Evolutionary conservation across 2,797 vertebrate species (phyloP).

Genomic region (Geotrypetes seraphini): DNA sequence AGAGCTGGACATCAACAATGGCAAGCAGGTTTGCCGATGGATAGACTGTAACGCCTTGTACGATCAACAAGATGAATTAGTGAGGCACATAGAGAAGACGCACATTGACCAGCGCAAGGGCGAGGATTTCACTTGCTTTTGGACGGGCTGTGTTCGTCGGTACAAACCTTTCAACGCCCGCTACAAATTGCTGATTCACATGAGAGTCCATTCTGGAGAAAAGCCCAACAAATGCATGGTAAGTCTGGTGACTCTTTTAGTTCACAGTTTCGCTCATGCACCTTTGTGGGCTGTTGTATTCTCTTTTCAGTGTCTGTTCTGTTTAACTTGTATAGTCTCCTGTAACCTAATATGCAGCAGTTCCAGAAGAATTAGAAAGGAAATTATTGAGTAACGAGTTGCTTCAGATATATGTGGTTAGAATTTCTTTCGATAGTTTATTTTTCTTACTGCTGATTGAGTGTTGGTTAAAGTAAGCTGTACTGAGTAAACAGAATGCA

Average conservation of each 20-base stretch:
- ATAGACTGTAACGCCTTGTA: slow-evolving; percentile 93
- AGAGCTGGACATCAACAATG: slow-evolving; percentile 42
- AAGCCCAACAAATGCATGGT: slow-evolving; percentile 99
- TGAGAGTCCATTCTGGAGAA: slow-evolving; percentile 97
- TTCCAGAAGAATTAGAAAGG: slow-evolving; percentile 15
- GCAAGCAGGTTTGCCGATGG: slow-evolving; percentile 89
- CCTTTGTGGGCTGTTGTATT: slow-evolving; percentile 6
- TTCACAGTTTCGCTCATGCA: slow-evolving; percentile 16
- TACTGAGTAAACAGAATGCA: slow-evolving; percentile 31
- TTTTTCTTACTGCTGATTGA: slow-evolving; percentile 37
- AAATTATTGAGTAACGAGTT: slow-evolving; percentile 33
- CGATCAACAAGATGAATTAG: slow-evolving; percentile 94
- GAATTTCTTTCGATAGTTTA: slow-evolving; percentile 32
- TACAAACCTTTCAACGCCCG: slow-evolving; percentile 98
- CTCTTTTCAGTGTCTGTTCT: slow-evolving; percentile 9
- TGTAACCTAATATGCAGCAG: slow-evolving; percentile 19
- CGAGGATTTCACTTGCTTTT: slow-evolving; percentile 98
- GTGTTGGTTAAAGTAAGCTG: slow-evolving; percentile 33
- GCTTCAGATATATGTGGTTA: slow-evolving; percentile 30
- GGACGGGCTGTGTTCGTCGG: slow-evolving; percentile 90
- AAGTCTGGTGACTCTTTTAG: slow-evolving; percentile 57
- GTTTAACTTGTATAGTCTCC: slow-evolving; percentile 22
- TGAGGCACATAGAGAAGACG: slow-evolving; percentile 96
- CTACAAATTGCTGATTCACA: slow-evolving; percentile 98
- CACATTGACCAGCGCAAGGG: slow-evolving; percentile 97